Base-by-base conservation (phyloP, 2,888 invertebrate genomes). In the Anthophora plumipes region DNA sequence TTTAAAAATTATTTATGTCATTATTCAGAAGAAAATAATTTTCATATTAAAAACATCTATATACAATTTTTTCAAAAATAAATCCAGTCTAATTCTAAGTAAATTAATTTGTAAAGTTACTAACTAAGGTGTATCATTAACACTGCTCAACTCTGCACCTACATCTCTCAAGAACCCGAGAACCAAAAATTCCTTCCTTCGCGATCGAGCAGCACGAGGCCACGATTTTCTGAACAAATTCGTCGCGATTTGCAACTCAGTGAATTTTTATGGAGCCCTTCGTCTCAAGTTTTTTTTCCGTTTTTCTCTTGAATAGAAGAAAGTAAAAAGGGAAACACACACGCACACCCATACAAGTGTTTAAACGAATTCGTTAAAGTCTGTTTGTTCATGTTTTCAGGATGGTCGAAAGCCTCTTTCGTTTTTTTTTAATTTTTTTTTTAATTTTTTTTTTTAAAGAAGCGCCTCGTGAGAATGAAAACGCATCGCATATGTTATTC, bases 361-460 rank as follows among this genome's bases (percentile, higher is more conserved):
- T 22, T 22, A 70, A 60, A 70, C 4, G 50, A 57, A 70, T 70
- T 59, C 60, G 50, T 60, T 70, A n/a, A 48, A 60, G 39, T 59
- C 7, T 22, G 50, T 60, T 69, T n/a, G 25, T 48, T 48, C 20
- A 14, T 12, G 31, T 20, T 57, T 57, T 31, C 31, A n/a, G n/a
- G 17, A 31, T 31, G 25, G 20, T 11, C 17, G 20, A 31, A 17
- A 31, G 31, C 14, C 5, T n/a, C n/a, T n/a, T n/a, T n/a, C n/a
- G n/a, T n/a, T n/a, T n/a, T n/a, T n/a, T n/a, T n/a, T n/a, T n/a
- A n/a, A n/a, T n/a, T n/a, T n/a, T n/a, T n/a, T n/a, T n/a, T n/a
- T n/a, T n/a, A n/a, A n/a, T n/a, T n/a, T n/a, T 14, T 54, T 31
- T 54, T 55, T 55, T 20, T 0, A 61, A 31, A n/a, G 5, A 25